Conservation (phyloP, 2,888 invertebrate genomes). For the Latrodectus elegans region DNA sequence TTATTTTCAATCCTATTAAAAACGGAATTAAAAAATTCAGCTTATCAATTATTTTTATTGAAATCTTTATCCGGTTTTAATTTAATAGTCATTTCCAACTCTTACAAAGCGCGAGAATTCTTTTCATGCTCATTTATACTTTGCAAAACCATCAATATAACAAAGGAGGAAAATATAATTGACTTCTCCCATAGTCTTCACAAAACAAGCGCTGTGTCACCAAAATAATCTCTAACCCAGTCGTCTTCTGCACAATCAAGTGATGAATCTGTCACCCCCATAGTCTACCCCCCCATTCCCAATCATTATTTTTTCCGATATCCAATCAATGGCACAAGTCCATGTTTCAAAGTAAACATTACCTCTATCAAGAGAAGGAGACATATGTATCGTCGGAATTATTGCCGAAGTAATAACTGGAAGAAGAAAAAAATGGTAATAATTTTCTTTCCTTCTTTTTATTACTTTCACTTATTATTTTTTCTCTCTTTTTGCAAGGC, state of each 20-base stretch:
- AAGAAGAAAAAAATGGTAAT: slow-evolving; percentile 16
- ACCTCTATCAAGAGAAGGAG: background rate
- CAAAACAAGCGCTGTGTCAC: background rate
- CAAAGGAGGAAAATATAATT: no score
- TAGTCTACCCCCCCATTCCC: no score
- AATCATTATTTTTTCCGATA: no score
- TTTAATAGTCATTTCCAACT: no score
- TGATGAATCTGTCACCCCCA: background rate
- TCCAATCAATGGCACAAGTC: no score
- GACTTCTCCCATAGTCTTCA: background rate
- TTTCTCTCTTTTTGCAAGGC: slow-evolving; percentile 3
- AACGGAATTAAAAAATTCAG: no score
- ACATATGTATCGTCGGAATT: slow-evolving; percentile 28
- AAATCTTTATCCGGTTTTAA: no score
- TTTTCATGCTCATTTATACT: no score
- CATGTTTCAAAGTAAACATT: background rate
- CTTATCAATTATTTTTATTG: no score
- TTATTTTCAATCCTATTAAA: no score
- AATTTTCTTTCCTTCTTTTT: background rate
- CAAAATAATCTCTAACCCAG: background rate
- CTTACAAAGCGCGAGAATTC: no score
- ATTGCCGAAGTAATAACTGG: slow-evolving; percentile 2
- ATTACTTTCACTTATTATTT: background rate
- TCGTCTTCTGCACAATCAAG: slow-evolving; percentile 7
- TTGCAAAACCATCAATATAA: no score